Base-by-base conservation (phyloP, 2,113 vertebrate species). In the Triplophysa rosa region DNA sequence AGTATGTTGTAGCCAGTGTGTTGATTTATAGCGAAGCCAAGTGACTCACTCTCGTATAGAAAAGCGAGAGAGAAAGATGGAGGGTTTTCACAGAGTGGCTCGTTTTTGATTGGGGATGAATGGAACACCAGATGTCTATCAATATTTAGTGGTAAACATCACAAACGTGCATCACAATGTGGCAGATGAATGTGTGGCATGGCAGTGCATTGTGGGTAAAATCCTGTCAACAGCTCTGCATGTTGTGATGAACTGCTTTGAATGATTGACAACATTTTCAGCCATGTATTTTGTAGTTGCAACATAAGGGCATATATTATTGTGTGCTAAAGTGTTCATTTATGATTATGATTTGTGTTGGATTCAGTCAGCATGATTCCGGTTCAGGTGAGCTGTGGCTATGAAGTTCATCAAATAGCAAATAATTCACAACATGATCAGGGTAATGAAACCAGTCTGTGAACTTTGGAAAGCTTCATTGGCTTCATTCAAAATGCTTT, bases 111-210 rank as follows among this genome's bases (percentile, higher is more conserved):
- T 84, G 82, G 58, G 84, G 88, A 87, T 91, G 89, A 90, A 87
- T 87, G 86, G 82, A 85, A 74, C 80, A 87, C 89, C 93, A 94
- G 92, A 94, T 93, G 93, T 92, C 90, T 87, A 93, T 93, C 92
- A 93, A 93, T 94, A 93, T 93, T 93, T 92, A 93, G 88, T 87
- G 92, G 91, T 87, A 89, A 90, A 91, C 90, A 90, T 88, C 87
- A 82, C 86, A 85, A 88, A 87, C 88, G 80, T 86, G 84, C 82
- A 72, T 91, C 85, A 86, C 83, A 85, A 88, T 58, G 84, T 87
- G 85, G 88, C 89, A 89, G 87, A 85, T 87, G 89, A 90, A 87
- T 87, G 72, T 82, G 82, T 63, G 83, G 85, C 78, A 84, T 85
- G 89, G 84, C 85, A 87, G 85, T 86, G 80, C 78, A 83, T 66